Conservation (phyloP, 2,113 vertebrate species). For the Zingel zingel region DNA sequence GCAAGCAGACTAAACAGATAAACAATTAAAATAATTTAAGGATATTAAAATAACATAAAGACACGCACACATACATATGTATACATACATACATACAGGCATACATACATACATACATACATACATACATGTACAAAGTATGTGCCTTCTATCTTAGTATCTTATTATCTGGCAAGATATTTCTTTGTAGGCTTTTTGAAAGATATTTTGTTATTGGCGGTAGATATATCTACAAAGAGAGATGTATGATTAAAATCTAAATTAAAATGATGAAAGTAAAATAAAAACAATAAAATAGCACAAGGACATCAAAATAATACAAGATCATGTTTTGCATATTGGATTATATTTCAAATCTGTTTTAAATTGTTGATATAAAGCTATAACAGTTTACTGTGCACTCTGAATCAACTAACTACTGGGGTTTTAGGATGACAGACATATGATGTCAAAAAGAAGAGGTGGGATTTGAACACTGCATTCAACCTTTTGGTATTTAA, state of each 20-base stretch:
- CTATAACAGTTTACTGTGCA: not conserved
- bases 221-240: too few species aligned
- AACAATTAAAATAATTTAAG: too few species aligned
- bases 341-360: not conserved
- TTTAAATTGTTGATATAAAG: not conserved
- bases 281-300: not conserved
- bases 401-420: not conserved
- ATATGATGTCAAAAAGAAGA: constrained; percentile 49
- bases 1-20: too few species aligned
- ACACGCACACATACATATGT: too few species aligned
- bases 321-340: not conserved
- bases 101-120: too few species aligned
- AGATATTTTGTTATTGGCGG: too few species aligned
- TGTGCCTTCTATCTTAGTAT: too few species aligned
- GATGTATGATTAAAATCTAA: not conserved
- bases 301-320: not conserved
- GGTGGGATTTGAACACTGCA: constrained; percentile 60
- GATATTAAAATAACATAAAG: too few species aligned
- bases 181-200: too few species aligned
- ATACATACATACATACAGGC: too few species aligned
- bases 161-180: too few species aligned
- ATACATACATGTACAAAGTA: too few species aligned
- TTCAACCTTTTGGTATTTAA: constrained; percentile 5
- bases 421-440: not conserved
- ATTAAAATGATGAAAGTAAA: not conserved